Evolutionary conservation across 2,113 vertebrate genomes (phyloP), one percentile per base, ranked within the genome.

Genomic region (Phocoena sinus): DNA sequence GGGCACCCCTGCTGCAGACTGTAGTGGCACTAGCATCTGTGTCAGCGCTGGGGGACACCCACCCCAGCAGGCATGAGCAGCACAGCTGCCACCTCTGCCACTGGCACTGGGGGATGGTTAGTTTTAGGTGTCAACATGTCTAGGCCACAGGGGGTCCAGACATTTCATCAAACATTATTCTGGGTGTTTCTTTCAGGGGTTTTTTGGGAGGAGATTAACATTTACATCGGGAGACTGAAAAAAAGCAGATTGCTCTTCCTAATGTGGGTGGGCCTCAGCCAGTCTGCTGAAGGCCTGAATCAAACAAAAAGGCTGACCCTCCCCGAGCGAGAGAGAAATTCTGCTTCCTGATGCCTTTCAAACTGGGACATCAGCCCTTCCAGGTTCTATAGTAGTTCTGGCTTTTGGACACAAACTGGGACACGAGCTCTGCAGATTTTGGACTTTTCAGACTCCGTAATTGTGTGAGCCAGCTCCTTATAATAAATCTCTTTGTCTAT

Each of bases 11-110:
- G 6, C 60, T 56, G 67, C 23, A 26, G 26, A 33, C 20, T 36
- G 6, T 12, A 53, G 33, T 12, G n/a, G 58, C 2, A 14, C 17
- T 14, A 8, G 31, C 2, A 3, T 14, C 26, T 2, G 6, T 23
- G 56, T n/a, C 28, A 38, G 33, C 5, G 2, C 53, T 71, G 44
- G 10, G 38, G 71, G 26, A 60, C 44, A 71, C 2, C 28, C 56
- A 31, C 14, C 33, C 26, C 13, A 41, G 38, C 47, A 38, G 53
- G 7, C 23, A 5, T 8, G 8, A 82, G 36, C 36, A 76, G 41
- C 36, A 13, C 8, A 77, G 2, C 33, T n/a, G 12, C 17, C 15
- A 7, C 36, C 5, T 91, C 47, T 50, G 63, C 28, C 3, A 2
- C 44, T 11, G 23, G n/a, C 3, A 18, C 50, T 31, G 28, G 3